Evolutionary conservation across 1,140 invertebrate genomes (phyloP).

Genomic region (Armadillidium nasatum): DNA sequence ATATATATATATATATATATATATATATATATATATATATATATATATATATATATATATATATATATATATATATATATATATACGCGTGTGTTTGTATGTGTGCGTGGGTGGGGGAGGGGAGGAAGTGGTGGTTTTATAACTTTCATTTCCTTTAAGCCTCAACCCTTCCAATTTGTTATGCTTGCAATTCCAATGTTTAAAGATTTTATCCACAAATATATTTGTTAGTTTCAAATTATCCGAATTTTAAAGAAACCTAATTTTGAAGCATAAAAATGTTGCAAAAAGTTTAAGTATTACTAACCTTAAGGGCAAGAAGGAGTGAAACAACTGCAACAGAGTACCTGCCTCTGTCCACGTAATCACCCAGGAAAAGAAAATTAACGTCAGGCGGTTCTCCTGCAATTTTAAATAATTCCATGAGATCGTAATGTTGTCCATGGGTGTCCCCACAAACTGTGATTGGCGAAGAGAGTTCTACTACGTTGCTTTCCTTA

Average conservation of each 20-base stretch:
- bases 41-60: no score
- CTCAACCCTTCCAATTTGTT: no score
- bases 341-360: conserved; percentile 51
- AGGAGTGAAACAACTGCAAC: conserved; percentile 55
- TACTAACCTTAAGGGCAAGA: conserved; percentile 56
- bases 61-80: no score
- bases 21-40: no score
- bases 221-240: not conserved
- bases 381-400: conserved; percentile 54
- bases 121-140: no score
- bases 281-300: not conserved
- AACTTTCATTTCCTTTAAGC: no score
- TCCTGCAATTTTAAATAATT: conserved; percentile 57
- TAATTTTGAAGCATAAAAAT: not conserved
- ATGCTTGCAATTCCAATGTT: no score
- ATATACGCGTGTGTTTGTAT: no score
- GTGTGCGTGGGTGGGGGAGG: no score
- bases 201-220: not conserved
- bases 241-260: not conserved
- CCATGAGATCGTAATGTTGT: conserved; percentile 56
- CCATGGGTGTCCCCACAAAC: conserved; percentile 55
- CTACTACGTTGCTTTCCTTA: conserved; percentile 16
- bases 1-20: no score
- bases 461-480: conserved; percentile 33
- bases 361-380: conserved; percentile 55